phyloP scores from a whole-genome alignment of 2,113 vertebrate species.

The Pipa parva region DNA sequence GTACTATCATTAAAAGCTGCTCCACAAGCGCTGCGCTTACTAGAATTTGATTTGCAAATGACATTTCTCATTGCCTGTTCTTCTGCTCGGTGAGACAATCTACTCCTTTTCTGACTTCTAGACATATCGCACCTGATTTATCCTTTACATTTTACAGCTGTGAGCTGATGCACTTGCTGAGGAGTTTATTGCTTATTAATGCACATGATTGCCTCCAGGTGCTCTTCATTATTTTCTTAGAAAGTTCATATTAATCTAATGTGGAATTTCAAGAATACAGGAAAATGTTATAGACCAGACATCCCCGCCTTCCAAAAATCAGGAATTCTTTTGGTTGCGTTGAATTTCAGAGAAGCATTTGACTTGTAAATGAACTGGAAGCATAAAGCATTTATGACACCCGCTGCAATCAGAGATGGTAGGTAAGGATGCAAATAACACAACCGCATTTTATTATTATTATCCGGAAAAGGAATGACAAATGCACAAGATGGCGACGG shows the following conservation, averaged over 20 bases:
- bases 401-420: not conserved
- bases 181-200: not conserved
- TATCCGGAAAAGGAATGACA: too few species aligned
- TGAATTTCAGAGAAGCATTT: too few species aligned
- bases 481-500: too few species aligned
- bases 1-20: conserved; percentile 4
- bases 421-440: not conserved
- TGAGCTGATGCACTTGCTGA: not conserved
- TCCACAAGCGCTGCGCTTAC: not conserved
- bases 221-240: not conserved
- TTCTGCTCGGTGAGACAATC: not conserved
- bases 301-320: not conserved
- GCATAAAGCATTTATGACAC: not conserved
- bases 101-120: not conserved
- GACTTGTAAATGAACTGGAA: not conserved
- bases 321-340: too few species aligned
- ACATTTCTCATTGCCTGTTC: not conserved
- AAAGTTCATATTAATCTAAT: not conserved
- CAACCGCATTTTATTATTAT: too few species aligned
- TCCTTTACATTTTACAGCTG: not conserved
- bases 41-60: conserved; percentile 15
- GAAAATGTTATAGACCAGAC: not conserved
- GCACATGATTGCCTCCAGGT: not conserved
- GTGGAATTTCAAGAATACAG: not conserved
- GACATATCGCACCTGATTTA: not conserved